Percentiles rank a stretch among this genome's conserved stretches.
phyloP scores from a whole-genome alignment of 2,888 invertebrate genomes.

The Callimorpha dominula region DNA sequence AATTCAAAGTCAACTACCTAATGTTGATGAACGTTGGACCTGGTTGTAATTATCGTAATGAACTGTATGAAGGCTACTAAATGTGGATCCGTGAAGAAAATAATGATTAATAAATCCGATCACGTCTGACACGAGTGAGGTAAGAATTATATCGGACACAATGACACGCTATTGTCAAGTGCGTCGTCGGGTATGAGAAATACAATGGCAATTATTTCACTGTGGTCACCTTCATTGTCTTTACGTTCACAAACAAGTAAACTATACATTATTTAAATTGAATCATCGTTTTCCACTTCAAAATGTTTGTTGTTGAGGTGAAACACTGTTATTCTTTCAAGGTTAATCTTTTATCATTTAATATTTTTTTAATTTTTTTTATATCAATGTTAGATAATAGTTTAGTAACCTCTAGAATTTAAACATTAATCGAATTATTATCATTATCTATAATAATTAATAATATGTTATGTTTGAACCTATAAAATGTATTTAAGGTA shows the following conservation, averaged over 20 bases:
- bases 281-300: constrained; percentile 48
- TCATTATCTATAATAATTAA: too few species aligned
- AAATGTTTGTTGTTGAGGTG: constrained; percentile 42
- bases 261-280: constrained; percentile 53
- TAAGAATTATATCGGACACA: constrained; percentile 75
- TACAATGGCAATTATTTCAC: constrained; percentile 58
- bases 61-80: constrained; percentile 44
- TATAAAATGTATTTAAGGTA: too few species aligned
- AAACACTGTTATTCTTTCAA: constrained; percentile 9
- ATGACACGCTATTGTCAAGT: constrained; percentile 69
- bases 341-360: constrained; percentile 3
- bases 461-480: too few species aligned
- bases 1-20: constrained; percentile 22
- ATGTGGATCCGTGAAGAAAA: constrained; percentile 57
- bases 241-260: constrained; percentile 43
- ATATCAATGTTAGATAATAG: not conserved
- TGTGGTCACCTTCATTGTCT: constrained; percentile 52
- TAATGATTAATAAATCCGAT: constrained; percentile 72
- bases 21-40: constrained; percentile 25
- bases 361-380: constrained; percentile 5
- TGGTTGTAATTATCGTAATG: constrained; percentile 40
- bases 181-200: constrained; percentile 41
- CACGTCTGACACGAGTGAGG: constrained; percentile 75
- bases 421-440: too few species aligned
- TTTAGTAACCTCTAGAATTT: not conserved